phyloP scores from a whole-genome alignment of 2,797 vertebrate species.

The Phoebastria nigripes region DNA sequence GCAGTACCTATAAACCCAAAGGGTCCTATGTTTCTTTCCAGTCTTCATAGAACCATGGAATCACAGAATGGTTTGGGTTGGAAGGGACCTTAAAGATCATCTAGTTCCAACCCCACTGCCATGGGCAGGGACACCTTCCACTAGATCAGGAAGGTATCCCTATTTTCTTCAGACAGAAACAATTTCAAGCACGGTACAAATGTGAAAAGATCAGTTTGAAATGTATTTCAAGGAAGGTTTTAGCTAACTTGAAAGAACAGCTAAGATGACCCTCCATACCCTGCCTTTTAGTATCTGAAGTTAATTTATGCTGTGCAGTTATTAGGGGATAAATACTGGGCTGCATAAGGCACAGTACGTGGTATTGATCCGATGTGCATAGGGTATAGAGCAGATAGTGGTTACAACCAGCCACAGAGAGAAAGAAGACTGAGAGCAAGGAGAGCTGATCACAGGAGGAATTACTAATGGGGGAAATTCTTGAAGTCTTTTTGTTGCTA shows the following conservation, averaged over 20 bases:
- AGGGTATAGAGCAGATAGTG: not conserved
- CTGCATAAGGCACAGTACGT: not conserved
- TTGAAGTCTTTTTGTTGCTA: not conserved
- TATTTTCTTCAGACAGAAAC: not conserved
- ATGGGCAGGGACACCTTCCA: not conserved
- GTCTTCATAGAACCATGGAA: not conserved
- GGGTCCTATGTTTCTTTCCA: not conserved
- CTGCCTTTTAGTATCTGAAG: not conserved
- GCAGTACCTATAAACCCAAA: not conserved
- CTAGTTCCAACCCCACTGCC: not conserved
- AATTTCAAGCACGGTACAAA: not conserved
- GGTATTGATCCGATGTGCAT: not conserved
- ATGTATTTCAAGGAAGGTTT: not conserved
- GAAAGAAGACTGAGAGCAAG: not conserved
- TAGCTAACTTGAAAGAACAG: not conserved
- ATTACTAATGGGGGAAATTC: not conserved
- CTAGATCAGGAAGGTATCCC: not conserved
- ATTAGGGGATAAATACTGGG: not conserved
- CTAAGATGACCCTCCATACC: accelerated
- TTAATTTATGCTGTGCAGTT: not conserved
- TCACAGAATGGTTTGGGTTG: not conserved
- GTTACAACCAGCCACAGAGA: not conserved
- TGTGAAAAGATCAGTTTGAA: not conserved
- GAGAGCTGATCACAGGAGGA: not conserved
- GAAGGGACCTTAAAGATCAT: not conserved